Evolutionary conservation across 2,797 vertebrate genomes (phyloP).

Genomic region (Sebastiscus albofasciatus): DNA sequence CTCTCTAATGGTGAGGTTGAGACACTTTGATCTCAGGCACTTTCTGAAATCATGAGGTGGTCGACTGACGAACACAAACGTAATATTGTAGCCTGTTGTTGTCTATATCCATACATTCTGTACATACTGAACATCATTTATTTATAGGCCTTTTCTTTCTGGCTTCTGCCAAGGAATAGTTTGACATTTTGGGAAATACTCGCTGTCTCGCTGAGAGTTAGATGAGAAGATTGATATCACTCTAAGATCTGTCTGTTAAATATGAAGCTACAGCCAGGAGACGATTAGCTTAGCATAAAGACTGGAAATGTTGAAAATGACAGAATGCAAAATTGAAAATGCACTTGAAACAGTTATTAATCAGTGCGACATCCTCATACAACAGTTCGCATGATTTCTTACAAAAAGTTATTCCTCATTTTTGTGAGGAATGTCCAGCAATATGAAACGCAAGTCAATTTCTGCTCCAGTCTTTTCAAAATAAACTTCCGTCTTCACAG

Average conservation of each 20-base stretch:
- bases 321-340: background rate
- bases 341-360: background rate
- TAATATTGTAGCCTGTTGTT: slow-evolving; percentile 28
- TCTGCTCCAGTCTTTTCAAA: too few species aligned
- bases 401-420: too few species aligned
- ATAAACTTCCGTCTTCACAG: too few species aligned
- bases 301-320: background rate
- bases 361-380: accelerated
- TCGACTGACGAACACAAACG: slow-evolving; percentile 40
- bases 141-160: background rate
- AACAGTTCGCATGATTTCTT: too few species aligned
- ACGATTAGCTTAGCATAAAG: background rate
- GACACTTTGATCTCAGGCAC: slow-evolving; percentile 79
- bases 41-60: slow-evolving; percentile 74
- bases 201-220: background rate
- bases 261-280: background rate
- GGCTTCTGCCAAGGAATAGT: background rate
- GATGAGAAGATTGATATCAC: background rate
- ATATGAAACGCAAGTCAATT: too few species aligned
- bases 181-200: background rate
- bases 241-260: background rate
- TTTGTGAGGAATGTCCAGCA: too few species aligned
- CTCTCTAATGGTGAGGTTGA: slow-evolving; percentile 47
- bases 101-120: slow-evolving; percentile 30
- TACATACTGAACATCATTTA: slow-evolving; percentile 20